These are phyloP conservation scores for Lerema accius DNA, from an alignment of 1,140 invertebrate species.

Conservation along the genomic window DNA sequence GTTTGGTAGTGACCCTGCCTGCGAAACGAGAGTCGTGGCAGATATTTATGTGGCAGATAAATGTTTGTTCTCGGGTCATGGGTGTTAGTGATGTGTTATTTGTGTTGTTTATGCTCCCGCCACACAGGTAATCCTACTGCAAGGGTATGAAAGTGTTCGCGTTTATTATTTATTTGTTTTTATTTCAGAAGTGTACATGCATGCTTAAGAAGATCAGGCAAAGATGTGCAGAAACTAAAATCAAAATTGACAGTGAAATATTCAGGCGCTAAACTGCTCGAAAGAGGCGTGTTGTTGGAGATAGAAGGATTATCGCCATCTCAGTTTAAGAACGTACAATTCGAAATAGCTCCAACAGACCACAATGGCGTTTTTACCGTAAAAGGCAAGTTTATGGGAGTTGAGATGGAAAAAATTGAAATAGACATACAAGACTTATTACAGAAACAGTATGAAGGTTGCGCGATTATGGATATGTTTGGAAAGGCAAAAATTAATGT, in stretches of 20 bases:
- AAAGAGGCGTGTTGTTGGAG: constrained; percentile 89
- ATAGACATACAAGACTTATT: constrained; percentile 90
- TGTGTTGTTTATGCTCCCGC: too few species aligned
- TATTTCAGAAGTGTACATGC: constrained; percentile 83
- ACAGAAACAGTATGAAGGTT: constrained; percentile 91
- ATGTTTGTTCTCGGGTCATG: too few species aligned
- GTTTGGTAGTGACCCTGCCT: too few species aligned
- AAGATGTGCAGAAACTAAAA: constrained; percentile 83
- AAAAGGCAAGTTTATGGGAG: constrained; percentile 91
- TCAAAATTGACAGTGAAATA: constrained; percentile 87
- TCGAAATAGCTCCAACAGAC: constrained; percentile 89
- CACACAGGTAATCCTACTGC: too few species aligned
- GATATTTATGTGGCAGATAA: too few species aligned
- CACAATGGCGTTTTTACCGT: constrained; percentile 88
- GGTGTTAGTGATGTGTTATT: too few species aligned
- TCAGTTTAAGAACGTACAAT: constrained; percentile 90
- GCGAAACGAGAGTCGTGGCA: too few species aligned
- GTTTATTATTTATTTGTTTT: too few species aligned
- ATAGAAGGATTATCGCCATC: constrained; percentile 87
- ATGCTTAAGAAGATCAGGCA: constrained; percentile 78
- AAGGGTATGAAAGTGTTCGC: too few species aligned
- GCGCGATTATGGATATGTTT: constrained; percentile 91
- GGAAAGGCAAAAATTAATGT: constrained; percentile 91
- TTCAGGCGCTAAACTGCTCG: constrained; percentile 87
- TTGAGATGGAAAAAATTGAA: constrained; percentile 90